Conservation (phyloP, 2,888 invertebrate species). For the Vesta saturnalis region DNA sequence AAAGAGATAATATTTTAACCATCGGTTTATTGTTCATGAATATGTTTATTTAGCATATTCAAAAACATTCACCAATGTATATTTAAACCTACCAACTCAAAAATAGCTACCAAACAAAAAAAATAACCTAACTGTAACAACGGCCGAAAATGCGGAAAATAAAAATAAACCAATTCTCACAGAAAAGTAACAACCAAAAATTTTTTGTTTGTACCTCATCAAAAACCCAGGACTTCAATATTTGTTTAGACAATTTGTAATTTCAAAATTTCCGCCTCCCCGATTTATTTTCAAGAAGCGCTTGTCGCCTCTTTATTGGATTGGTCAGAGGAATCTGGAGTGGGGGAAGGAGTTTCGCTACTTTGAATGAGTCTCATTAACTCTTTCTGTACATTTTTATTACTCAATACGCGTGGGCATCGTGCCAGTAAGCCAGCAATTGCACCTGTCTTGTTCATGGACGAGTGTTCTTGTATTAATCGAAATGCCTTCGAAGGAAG, state of each 20-base stretch:
- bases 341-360: slow-evolving; percentile 48
- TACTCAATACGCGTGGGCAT: slow-evolving; percentile 71
- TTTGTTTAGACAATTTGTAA: slow-evolving; percentile 45
- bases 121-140: slow-evolving; percentile 25
- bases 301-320: slow-evolving; percentile 40
- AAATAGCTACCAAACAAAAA: slow-evolving; percentile 50
- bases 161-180: slow-evolving; percentile 39
- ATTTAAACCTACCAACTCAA: slow-evolving; percentile 55
- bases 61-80: slow-evolving; percentile 32
- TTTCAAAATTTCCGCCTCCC: slow-evolving; percentile 45
- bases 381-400: slow-evolving; percentile 67
- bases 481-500: slow-evolving; percentile 69
- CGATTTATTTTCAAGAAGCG: slow-evolving; percentile 46
- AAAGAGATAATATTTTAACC: slow-evolving; percentile 51
- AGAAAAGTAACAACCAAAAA: slow-evolving; percentile 38
- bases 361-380: slow-evolving; percentile 60
- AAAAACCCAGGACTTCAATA: slow-evolving; percentile 49
- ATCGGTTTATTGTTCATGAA: slow-evolving; percentile 33
- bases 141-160: slow-evolving; percentile 34
- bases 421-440: slow-evolving; percentile 67
- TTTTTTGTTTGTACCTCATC: slow-evolving; percentile 48
- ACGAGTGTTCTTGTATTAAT: slow-evolving; percentile 64
- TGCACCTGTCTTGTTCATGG: slow-evolving; percentile 56
- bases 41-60: slow-evolving; percentile 15
- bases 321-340: slow-evolving; percentile 50